Percentiles rank a stretch among this genome's conserved stretches.
Conservation (phyloP, 1,140 invertebrate genomes). For the Episyrphus balteatus region DNA sequence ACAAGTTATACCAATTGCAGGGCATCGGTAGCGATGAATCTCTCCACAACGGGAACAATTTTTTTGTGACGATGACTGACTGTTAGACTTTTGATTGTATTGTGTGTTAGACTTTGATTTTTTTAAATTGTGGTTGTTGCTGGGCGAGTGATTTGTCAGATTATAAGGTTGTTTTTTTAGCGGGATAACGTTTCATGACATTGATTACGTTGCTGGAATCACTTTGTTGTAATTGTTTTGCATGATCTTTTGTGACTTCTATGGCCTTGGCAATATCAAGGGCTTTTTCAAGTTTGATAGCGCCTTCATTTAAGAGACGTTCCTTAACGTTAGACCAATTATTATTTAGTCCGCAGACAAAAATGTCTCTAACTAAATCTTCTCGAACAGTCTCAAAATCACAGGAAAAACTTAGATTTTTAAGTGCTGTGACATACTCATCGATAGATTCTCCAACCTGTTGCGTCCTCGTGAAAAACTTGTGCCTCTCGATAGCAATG, state of each 20-base stretch:
- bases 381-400: conserved; percentile 6
- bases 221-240: not conserved
- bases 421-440: not conserved
- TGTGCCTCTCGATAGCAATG: conserved; percentile 14
- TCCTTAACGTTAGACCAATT: too few species aligned
- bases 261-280: conserved; percentile 10
- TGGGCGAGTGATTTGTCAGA: not conserved
- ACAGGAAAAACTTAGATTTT: conserved; percentile 1
- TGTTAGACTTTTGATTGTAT: not conserved
- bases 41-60: conserved; percentile 6
- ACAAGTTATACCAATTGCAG: conserved; percentile 11
- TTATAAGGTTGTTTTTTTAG: not conserved
- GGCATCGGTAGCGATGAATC: conserved; percentile 9
- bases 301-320: conserved; percentile 16
- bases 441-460: conserved; percentile 7
- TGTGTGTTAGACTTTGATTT: not conserved
- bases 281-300: conserved; percentile 14
- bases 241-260: conserved; percentile 6
- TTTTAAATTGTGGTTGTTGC: not conserved
- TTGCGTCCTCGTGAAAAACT: conserved; percentile 19
- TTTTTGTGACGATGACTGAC: conserved; percentile 4
- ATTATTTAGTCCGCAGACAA: conserved; percentile 10
- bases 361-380: conserved; percentile 5
- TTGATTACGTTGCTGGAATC: not conserved
- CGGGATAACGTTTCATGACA: not conserved